Conservation (phyloP, 2,888 invertebrate genomes). For the Horisme vitalbata region DNA sequence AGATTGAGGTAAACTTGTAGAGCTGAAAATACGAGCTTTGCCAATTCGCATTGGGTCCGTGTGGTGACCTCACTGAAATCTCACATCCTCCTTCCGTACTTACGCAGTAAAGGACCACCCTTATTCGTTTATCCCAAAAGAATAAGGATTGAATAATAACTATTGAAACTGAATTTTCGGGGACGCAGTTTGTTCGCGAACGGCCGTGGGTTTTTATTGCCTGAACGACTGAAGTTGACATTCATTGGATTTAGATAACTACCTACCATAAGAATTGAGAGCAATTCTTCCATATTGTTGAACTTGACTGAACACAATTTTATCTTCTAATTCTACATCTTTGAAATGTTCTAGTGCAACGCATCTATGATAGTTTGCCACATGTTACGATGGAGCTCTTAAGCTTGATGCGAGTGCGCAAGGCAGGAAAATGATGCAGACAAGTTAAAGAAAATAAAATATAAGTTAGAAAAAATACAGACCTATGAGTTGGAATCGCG, state of each 20-base stretch:
- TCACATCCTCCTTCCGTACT: conserved; percentile 8
- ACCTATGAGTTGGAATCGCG: too few species aligned
- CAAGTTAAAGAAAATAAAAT: too few species aligned
- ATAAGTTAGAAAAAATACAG: too few species aligned
- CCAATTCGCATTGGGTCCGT: conserved; percentile 1
- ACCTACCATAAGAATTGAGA: too few species aligned
- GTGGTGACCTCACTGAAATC: conserved; percentile 14
- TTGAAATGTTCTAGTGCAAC: too few species aligned
- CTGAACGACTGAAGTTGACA: conserved; percentile 9
- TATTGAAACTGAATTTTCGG: conserved; percentile 27
- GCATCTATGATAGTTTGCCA: too few species aligned
- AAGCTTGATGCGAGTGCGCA: too few species aligned
- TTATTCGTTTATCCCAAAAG: conserved; percentile 27
- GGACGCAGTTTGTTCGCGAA: conserved; percentile 20
- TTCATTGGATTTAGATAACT: conserved; percentile 15
- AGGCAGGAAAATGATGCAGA: too few species aligned
- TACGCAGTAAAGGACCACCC: conserved; percentile 9
- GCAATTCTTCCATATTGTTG: too few species aligned
- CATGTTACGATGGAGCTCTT: too few species aligned
- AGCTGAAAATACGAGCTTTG: neutral
- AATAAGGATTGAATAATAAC: conserved; percentile 28
- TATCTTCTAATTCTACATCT: too few species aligned
- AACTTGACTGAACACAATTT: too few species aligned
- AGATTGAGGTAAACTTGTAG: neutral
- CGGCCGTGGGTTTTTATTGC: conserved; percentile 22